Base-by-base conservation (phyloP, 2,888 invertebrate species). In the Steinernema scapterisci region DNA sequence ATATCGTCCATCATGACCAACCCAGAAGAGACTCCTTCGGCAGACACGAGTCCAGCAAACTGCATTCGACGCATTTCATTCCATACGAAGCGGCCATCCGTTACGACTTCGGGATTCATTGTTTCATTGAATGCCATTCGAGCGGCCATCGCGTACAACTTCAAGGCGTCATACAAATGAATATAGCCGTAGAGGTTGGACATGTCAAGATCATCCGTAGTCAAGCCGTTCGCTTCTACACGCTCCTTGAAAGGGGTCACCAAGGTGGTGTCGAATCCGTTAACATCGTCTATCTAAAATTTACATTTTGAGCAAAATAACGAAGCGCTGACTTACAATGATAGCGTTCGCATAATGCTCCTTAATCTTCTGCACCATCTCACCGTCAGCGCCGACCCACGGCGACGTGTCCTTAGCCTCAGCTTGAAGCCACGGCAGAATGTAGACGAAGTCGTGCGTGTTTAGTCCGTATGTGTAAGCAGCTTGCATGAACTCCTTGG, bases 151-250 rank as follows among this genome's bases (percentile, higher is more conserved):
- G 84, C 83, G 74, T 86, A 86, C 44, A 87, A 74, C 70, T 85
- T 79, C 16, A 86, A 76, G 7, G 86, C 80, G 73, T 86, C 85
- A 76, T 84, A 86, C n/a, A 87, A 76, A 74, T 87, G 85, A 19
- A 86, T 80, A 76, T 86, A 85, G 1, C 86, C 86, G 79, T 86
- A 86, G 72, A 86, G 80, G 73, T 86, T 86, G 70, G 82, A 83
- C 81, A 86, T 73, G 76, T 86, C 86, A 70, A 86, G 71, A 23
- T 86, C 84, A 21, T 83, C 82, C 19, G 81, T 78, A 2, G 80
- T 74, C 71, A 86, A 71, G 45, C 85, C 85, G 71, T 82, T 81
- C 0, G 83, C 76, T 74, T 87, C 84, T 7, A 86, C 70, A 25
- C 81, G 75, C 71, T 86, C 85, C 23, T 78, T 76, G 80, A 86